Conservation (phyloP, 2,888 invertebrate genomes). For the Drosophila affinis region DNA sequence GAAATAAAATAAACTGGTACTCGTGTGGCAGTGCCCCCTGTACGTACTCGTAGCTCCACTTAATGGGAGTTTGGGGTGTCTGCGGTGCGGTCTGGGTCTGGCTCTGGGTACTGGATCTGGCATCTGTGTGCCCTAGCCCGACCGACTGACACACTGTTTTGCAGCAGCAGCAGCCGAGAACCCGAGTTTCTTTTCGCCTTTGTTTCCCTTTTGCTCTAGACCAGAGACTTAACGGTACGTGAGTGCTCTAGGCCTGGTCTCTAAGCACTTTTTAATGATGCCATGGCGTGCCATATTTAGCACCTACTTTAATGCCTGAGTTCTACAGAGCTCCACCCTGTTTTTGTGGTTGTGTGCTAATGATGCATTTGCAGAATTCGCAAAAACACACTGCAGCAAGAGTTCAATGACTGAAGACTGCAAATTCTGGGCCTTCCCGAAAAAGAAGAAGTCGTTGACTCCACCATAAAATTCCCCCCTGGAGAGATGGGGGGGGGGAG, state of each 20-base stretch:
- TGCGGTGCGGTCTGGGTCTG: not conserved
- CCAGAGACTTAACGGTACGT: constrained; percentile 52
- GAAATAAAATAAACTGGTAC: constrained; percentile 30
- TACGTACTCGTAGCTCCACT: constrained; percentile 6
- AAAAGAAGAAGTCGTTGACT: constrained; percentile 55
- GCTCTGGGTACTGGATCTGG: constrained; percentile 1
- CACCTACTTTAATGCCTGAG: constrained; percentile 51
- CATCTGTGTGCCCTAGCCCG: constrained; percentile 38
- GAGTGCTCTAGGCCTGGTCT: constrained; percentile 57
- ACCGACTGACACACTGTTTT: constrained; percentile 77
- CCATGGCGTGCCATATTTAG: constrained; percentile 69
- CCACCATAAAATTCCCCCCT: not conserved
- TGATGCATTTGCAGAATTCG: constrained; percentile 67
- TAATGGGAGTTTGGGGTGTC: constrained; percentile 11
- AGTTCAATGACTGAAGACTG: constrained; percentile 69
- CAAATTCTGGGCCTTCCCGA: constrained; percentile 1
- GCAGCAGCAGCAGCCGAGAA: constrained; percentile 16
- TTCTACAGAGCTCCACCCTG: constrained; percentile 34
- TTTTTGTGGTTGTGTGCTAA: constrained; percentile 48
- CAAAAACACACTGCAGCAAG: not conserved
- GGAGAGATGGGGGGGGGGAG: not conserved
- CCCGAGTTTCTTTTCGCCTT: constrained; percentile 40
- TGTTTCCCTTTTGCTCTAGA: constrained; percentile 24
- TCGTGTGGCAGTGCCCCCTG: constrained; percentile 28
- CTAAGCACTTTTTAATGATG: constrained; percentile 77